Percentiles rank a stretch among this genome's conserved stretches.
Evolutionary conservation across 2,797 vertebrate species (phyloP).

Genomic region (Coreius guichenoti): DNA sequence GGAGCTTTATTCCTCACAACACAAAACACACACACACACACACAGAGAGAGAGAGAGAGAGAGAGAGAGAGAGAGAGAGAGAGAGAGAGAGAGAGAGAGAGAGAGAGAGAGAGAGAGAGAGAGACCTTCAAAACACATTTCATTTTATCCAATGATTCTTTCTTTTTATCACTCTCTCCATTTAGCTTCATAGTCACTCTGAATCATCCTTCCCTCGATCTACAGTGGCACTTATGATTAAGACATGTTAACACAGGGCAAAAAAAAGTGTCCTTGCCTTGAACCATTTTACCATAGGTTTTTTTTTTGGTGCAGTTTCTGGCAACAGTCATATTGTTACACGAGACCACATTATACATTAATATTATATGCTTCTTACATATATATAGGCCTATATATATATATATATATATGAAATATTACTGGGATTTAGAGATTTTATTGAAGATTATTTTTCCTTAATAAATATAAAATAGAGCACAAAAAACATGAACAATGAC

Average conservation of each 20-base stretch:
- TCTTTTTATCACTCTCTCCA: not conserved
- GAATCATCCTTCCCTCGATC: conserved; percentile 21
- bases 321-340: not conserved
- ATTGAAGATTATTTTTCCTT: not conserved
- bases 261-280: conserved; percentile 23
- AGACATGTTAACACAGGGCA: conserved; percentile 4
- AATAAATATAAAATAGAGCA: not conserved
- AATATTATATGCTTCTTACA: not conserved
- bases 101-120: not conserved
- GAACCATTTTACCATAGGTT: not conserved
- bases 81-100: not conserved
- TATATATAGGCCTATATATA: too few relatives aligned
- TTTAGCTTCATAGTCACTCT: conserved; percentile 37
- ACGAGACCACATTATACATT: not conserved
- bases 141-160: conserved; percentile 12
- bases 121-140: conserved; percentile 23
- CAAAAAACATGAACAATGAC: not conserved
- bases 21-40: not conserved
- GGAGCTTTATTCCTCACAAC: not conserved
- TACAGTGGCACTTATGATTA: conserved; percentile 25
- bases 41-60: not conserved
- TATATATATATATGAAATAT: too few relatives aligned
- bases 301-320: not conserved
- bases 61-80: not conserved
- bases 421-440: not conserved